These are phyloP conservation scores for Passer montanus DNA, from an alignment of 2,113 vertebrate genomes.

Conservation along the genomic window DNA sequence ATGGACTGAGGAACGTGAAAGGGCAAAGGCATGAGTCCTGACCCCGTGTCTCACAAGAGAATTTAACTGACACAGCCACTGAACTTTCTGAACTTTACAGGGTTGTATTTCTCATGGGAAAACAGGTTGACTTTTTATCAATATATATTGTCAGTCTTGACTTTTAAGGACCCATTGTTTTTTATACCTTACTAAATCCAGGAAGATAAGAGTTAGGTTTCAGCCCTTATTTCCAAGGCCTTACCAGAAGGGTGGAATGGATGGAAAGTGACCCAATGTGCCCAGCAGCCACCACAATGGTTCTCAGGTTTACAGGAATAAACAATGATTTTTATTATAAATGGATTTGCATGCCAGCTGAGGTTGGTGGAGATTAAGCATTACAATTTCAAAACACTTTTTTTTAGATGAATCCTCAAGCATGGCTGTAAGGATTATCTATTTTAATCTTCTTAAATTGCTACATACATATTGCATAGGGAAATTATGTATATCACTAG, in stretches of 20 bases:
- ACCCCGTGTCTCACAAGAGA: neutral
- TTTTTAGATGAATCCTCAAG: neutral
- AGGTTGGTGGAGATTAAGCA: neutral
- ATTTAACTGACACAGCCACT: neutral
- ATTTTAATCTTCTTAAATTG: neutral
- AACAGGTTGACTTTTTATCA: neutral
- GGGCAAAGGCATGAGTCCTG: accelerated
- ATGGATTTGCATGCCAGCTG: neutral
- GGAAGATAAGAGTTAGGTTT: neutral
- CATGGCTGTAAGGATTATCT: neutral
- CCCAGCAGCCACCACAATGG: neutral
- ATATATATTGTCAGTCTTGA: neutral
- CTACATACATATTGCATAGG: neutral
- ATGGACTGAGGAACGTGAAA: accelerated
- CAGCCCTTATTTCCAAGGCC: neutral
- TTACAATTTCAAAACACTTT: neutral
- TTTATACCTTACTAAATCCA: neutral
- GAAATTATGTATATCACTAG: neutral
- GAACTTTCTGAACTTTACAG: neutral
- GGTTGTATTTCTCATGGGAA: neutral
- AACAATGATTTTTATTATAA: neutral
- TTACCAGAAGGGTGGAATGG: accelerated
- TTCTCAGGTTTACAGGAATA: neutral
- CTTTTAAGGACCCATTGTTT: neutral
- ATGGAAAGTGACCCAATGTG: neutral